Evolutionary conservation across 2,797 vertebrate genomes (phyloP), one percentile per base, ranked within the genome.

Genomic region (Tapera naevia): DNA sequence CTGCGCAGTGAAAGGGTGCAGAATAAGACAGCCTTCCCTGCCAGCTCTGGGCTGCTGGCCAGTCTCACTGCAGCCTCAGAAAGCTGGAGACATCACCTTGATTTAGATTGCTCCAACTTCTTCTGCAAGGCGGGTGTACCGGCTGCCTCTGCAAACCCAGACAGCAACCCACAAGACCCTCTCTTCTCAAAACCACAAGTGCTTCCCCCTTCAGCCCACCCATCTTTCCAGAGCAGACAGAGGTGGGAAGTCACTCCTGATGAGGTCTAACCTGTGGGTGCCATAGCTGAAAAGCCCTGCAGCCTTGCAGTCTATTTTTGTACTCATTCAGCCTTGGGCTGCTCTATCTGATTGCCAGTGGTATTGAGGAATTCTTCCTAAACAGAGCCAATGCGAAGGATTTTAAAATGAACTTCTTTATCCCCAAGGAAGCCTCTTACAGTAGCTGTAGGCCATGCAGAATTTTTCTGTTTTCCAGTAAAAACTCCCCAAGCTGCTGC

Each of bases 61-160:
- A 93, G 91, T 35, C 79, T 74, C 58, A 7, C 62, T 86, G 83
- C 86, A 96, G 88, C 88, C 61, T 80, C 86, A 82, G 84, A 43
- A 46, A 62, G 54, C 60, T 18, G 18, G 60, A 75, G 67, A 32
- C 67, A 70, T 6, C 86, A 22, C 33, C 67, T 28, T 56, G 41
- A 45, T 85, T 86, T 46, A 69, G 45, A 39, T 37, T 54, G 62
- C 6, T 54, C 37, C 0, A 1, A 75, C 76, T 46, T 81, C 56
- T 58, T 33, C 73, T 73, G 70, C 62, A 66, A 35, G 66, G 46
- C 0, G 0, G 16, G 7, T 8, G 54, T 28, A 69, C 27, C 1
- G 0, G 54, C 17, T 2, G 2, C 27, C n/a, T 87, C 61, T 67
- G 71, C 56, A 92, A 62, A 93, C 56, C 28, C 64, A 66, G n/a